Conservation (phyloP, 1,140 invertebrate genomes). For the Melanaphis sacchari region DNA sequence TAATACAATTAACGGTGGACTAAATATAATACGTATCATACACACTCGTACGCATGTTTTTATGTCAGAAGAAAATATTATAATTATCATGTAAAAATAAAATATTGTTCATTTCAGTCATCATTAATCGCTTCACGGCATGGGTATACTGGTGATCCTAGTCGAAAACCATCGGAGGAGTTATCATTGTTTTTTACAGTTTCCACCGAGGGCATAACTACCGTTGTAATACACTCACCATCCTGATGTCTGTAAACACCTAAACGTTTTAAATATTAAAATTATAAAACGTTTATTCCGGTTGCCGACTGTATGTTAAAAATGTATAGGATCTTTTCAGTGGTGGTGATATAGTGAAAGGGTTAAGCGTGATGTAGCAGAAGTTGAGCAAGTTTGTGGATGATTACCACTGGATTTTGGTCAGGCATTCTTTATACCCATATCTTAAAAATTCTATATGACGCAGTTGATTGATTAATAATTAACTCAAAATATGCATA, state of each 20-base stretch:
- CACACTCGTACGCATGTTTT: background rate
- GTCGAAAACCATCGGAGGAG: background rate
- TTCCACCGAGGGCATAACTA: too few species aligned
- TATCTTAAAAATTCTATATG: background rate
- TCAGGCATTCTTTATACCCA: background rate
- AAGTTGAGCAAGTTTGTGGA: background rate
- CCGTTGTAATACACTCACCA: too few species aligned
- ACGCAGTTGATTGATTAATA: background rate
- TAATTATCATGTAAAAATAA: background rate
- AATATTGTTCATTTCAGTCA: background rate
- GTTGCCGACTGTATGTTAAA: background rate
- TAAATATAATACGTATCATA: background rate
- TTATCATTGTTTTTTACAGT: background rate
- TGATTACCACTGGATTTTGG: background rate
- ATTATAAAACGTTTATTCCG: background rate
- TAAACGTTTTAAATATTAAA: background rate
- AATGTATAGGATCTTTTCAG: background rate
- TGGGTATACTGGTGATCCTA: background rate
- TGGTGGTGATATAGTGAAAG: rapidly evolving
- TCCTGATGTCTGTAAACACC: too few species aligned
- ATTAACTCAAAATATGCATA: background rate
- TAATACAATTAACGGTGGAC: background rate
- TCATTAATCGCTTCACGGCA: background rate
- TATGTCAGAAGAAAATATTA: background rate
- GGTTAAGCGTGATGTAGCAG: background rate